Percentiles rank a stretch among this genome's conserved stretches.
phyloP scores from a whole-genome alignment of 1,140 invertebrate species.

The Trachymyrmex septentrionalis region DNA sequence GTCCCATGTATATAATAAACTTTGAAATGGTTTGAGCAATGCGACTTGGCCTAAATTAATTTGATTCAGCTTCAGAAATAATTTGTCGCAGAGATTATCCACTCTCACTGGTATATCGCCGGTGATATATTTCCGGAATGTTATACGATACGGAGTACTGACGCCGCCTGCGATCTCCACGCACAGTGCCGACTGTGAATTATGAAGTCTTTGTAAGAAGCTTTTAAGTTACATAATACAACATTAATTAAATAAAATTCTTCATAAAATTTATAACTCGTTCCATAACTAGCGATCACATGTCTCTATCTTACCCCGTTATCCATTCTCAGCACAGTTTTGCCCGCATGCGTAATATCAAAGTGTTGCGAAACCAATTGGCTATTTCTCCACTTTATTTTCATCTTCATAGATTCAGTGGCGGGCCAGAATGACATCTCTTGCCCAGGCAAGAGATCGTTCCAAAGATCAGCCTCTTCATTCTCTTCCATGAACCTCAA shows the following conservation, averaged over 20 bases:
- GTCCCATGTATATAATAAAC: conserved; percentile 95
- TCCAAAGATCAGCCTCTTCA: conserved; percentile 94
- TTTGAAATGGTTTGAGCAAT: conserved; percentile 92
- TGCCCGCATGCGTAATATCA: conserved; percentile 89
- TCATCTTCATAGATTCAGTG: conserved; percentile 93
- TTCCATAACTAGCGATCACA: not conserved
- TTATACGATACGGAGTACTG: conserved; percentile 90
- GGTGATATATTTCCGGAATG: conserved; percentile 89
- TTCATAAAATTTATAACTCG: not conserved
- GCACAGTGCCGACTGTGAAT: conserved; percentile 90
- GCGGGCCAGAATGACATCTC: conserved; percentile 93
- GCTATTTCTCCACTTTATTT: conserved; percentile 92
- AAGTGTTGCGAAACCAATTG: conserved; percentile 93
- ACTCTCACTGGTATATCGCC: conserved; percentile 93
- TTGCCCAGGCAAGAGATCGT: conserved; percentile 91
- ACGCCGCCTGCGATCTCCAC: conserved; percentile 92
- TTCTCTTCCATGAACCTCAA: conserved; percentile 95
- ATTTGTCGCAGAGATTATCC: conserved; percentile 93
- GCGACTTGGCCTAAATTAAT: conserved; percentile 91
- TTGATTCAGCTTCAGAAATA: conserved; percentile 94
- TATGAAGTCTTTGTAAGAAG: conserved; percentile 26
- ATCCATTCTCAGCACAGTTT: conserved; percentile 93
- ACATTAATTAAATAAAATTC: conserved; percentile 12
- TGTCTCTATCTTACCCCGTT: conserved; percentile 89
- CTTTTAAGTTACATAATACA: not conserved